A percentile compares a stretch with the other conserved stretches of the same genome.
These are phyloP conservation scores for Euura saliciscinereae DNA, from an alignment of 1,140 invertebrate genomes.

Conservation along the genomic window DNA sequence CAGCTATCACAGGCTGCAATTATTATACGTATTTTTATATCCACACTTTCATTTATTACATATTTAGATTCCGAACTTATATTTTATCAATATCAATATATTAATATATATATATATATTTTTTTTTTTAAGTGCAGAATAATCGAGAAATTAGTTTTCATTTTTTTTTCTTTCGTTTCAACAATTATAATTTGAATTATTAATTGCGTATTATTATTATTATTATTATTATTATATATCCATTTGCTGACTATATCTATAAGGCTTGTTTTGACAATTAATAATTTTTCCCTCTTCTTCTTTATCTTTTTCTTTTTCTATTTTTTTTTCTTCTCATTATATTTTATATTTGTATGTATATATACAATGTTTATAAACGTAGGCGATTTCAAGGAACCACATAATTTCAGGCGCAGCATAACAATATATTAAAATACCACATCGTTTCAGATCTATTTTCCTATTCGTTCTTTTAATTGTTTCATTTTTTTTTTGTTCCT, in stretches of 20 bases:
- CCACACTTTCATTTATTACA: slow-evolving; percentile 16
- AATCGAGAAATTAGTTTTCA: slow-evolving; percentile 16
- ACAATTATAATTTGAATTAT: not conserved
- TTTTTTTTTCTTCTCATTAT: slow-evolving; percentile 7
- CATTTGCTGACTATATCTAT: slow-evolving; percentile 21
- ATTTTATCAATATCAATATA: not conserved
- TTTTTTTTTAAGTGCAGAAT: slow-evolving; percentile 12
- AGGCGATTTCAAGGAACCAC: slow-evolving; percentile 24
- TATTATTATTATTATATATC: not conserved
- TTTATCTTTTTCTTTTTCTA: slow-evolving; percentile 21
- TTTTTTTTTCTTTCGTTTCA: slow-evolving; percentile 1
- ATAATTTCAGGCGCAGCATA: slow-evolving; percentile 8
- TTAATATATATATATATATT: slow-evolving; percentile 6
- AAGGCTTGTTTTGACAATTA: slow-evolving; percentile 20
- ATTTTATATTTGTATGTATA: slow-evolving; percentile 22
- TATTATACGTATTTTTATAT: slow-evolving; percentile 3
- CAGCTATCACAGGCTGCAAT: slow-evolving; percentile 14
- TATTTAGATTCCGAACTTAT: not conserved
- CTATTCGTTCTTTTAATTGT: not conserved
- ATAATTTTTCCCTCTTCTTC: slow-evolving; percentile 5
- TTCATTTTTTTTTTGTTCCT: slow-evolving; percentile 11
- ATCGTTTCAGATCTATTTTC: not conserved
- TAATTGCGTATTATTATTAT: not conserved
- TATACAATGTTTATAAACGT: slow-evolving; percentile 32
- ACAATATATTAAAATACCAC: too few species aligned